Percentiles rank a stretch among this genome's conserved stretches.
Evolutionary conservation across 2,888 invertebrate species (phyloP).

Genomic region (Archips xylosteana): DNA sequence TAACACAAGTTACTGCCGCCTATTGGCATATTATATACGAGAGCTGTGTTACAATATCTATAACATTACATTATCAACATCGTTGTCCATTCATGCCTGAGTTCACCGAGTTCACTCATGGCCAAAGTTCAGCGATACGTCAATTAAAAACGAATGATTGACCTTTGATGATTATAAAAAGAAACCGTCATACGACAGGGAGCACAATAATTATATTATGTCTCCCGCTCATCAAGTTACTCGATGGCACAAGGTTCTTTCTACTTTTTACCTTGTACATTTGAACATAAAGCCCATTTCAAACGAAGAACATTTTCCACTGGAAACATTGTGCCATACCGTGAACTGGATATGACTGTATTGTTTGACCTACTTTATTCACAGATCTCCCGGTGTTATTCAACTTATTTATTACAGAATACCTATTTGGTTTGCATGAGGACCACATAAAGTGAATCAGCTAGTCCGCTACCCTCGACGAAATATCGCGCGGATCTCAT

Average conservation of each 20-base stretch:
- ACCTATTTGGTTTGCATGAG: constrained; percentile 20
- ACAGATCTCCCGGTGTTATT: neutral
- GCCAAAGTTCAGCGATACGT: constrained; percentile 7
- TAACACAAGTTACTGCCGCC: neutral
- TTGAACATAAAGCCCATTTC: neutral
- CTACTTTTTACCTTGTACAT: neutral
- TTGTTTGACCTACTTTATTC: constrained; percentile 10
- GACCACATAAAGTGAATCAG: constrained; percentile 13
- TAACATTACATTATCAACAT: neutral
- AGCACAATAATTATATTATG: constrained; percentile 31
- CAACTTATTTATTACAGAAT: neutral
- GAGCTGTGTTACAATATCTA: neutral
- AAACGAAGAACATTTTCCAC: neutral
- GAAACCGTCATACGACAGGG: constrained; percentile 10
- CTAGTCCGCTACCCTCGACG: constrained; percentile 9
- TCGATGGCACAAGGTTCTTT: neutral
- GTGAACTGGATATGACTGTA: constrained; percentile 4
- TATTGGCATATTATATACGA: constrained; percentile 1
- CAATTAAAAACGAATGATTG: constrained; percentile 2
- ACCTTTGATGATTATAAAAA: constrained; percentile 20
- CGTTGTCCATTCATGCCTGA: neutral
- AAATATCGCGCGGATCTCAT: constrained; percentile 8
- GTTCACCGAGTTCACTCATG: neutral
- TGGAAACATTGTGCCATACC: neutral
- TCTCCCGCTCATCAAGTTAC: neutral